Percentiles rank a stretch among this genome's conserved stretches.
phyloP scores from a whole-genome alignment of 2,113 vertebrate species.

The Phoxinus phoxinus region DNA sequence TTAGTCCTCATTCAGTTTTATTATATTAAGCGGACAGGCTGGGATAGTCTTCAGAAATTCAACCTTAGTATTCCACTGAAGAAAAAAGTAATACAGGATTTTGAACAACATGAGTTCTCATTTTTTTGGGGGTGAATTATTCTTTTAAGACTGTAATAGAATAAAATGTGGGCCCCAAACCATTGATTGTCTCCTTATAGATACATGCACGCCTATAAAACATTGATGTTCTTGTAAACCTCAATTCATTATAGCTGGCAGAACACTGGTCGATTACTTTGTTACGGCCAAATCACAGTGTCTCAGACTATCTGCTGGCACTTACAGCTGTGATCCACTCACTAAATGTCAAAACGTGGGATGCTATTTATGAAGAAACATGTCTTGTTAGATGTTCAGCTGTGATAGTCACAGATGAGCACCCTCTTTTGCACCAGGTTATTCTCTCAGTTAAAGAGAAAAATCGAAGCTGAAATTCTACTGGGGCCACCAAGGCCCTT shows the following conservation, averaged over 20 bases:
- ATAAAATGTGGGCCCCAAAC: not conserved
- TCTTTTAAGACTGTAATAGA: not conserved
- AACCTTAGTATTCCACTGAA: not conserved
- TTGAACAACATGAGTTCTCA: not conserved
- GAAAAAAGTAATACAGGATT: not conserved
- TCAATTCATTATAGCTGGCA: not conserved
- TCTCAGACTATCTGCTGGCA: conserved; percentile 11
- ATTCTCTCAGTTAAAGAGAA: not conserved
- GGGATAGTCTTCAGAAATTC: not conserved
- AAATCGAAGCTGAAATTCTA: conserved; percentile 14
- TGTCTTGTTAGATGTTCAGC: conserved; percentile 28
- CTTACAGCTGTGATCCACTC: conserved; percentile 17
- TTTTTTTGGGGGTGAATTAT: not conserved
- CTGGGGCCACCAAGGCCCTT: not conserved
- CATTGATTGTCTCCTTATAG: conserved; percentile 6
- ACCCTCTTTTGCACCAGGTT: conserved; percentile 21
- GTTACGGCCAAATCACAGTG: not conserved
- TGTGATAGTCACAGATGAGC: conserved; percentile 21
- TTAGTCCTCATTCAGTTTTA: not conserved
- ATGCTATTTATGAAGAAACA: conserved; percentile 9
- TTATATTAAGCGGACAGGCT: not conserved
- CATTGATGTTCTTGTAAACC: conserved; percentile 15
- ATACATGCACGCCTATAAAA: not conserved
- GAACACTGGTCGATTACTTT: conserved; percentile 18
- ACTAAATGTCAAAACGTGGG: conserved; percentile 33